These are phyloP conservation scores for Arenicola marina DNA, from an alignment of 2,888 invertebrate species.

Conservation along the genomic window DNA sequence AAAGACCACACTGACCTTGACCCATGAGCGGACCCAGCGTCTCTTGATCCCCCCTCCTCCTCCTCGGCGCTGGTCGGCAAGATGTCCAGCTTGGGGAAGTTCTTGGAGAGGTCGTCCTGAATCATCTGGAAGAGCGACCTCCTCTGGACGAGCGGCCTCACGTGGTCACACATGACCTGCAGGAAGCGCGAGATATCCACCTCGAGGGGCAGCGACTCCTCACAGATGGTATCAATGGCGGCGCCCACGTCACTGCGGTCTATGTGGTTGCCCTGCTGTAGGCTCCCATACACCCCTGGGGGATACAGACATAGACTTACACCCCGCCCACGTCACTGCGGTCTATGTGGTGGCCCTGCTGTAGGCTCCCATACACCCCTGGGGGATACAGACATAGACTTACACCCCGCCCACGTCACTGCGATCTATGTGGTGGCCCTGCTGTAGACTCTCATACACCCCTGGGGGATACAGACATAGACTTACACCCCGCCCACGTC, in stretches of 20 bases:
- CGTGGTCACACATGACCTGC: conserved; percentile 60
- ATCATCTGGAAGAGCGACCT: conserved; percentile 18
- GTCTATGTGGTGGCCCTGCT: conserved; percentile 67
- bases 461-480: too few relatives aligned
- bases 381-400: too few relatives aligned
- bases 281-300: conserved; percentile 64
- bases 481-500: conserved; percentile 75
- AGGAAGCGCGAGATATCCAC: conserved; percentile 75
- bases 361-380: conserved; percentile 66
- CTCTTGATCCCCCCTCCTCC: too few relatives aligned
- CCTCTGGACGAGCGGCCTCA: conserved; percentile 42
- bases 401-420: conserved; percentile 73
- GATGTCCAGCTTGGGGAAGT: conserved; percentile 14
- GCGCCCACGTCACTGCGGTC: conserved; percentile 71
- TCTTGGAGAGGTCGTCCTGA: conserved; percentile 22
- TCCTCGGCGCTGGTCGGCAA: too few relatives aligned
- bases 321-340: conserved; percentile 71
- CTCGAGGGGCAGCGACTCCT: conserved; percentile 69
- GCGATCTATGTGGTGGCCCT: conserved; percentile 66
- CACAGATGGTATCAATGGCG: conserved; percentile 71
- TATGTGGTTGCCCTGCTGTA: conserved; percentile 68
- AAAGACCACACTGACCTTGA: too few relatives aligned
- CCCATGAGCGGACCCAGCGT: too few relatives aligned
- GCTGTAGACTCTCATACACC: conserved; percentile 67
- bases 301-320: too few relatives aligned